Conservation (phyloP, 1,140 invertebrate genomes). For the Dinoponera quadriceps region DNA sequence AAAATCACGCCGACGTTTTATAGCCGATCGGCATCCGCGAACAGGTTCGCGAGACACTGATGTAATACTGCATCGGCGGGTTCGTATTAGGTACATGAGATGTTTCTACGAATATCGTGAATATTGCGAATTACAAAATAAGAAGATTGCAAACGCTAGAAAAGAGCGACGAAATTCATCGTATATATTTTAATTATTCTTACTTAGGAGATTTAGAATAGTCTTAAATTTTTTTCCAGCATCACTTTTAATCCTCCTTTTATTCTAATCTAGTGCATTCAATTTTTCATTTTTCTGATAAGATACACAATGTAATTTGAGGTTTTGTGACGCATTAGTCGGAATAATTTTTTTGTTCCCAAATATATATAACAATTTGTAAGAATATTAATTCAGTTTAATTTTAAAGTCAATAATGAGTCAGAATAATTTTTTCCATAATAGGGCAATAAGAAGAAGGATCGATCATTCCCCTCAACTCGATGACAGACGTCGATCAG, state of each 20-base stretch:
- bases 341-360: too few species aligned
- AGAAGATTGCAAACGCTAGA: background rate
- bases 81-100: background rate
- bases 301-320: too few species aligned
- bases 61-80: background rate
- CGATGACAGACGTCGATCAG: background rate
- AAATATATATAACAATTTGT: too few species aligned
- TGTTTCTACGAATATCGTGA: too few species aligned
- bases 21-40: background rate
- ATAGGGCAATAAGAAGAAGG: background rate
- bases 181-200: background rate
- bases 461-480: background rate
- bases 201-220: background rate
- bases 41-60: background rate
- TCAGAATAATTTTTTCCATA: background rate
- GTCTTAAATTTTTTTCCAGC: background rate
- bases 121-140: too few species aligned
- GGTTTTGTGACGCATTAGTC: too few species aligned
- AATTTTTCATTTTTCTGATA: too few species aligned
- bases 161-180: background rate
- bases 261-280: too few species aligned
- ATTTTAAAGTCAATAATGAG: too few species aligned
- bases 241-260: background rate
- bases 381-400: too few species aligned
- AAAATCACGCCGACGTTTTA: background rate